Conservation (phyloP, 2,113 vertebrate species). For the Hydrolagus affinis region DNA sequence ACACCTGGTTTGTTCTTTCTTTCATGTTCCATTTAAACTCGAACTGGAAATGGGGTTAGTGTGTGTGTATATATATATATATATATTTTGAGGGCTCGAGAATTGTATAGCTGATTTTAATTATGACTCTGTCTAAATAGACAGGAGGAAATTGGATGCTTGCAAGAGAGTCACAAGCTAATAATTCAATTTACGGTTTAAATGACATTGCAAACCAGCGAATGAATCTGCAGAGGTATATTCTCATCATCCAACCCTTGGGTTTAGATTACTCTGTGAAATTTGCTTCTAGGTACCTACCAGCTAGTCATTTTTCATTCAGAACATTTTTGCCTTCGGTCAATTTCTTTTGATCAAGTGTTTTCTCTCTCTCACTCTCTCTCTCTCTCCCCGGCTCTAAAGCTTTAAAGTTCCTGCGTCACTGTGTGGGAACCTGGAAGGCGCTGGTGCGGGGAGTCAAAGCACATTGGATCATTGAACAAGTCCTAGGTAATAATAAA, state of each 20-base stretch:
- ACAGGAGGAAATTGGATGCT: neutral
- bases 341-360: neutral
- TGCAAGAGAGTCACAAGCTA: constrained; percentile 1
- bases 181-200: constrained; percentile 19
- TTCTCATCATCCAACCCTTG: too few relatives aligned
- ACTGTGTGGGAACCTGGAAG: too few relatives aligned
- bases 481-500: too few relatives aligned
- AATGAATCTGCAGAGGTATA: neutral
- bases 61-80: too few relatives aligned
- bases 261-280: too few relatives aligned
- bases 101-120: constrained; percentile 19
- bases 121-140: constrained; percentile 25
- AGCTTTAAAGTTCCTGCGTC: too few relatives aligned
- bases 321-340: neutral
- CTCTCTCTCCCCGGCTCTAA: neutral
- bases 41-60: neutral
- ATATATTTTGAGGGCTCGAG: too few relatives aligned
- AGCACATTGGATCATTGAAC: too few relatives aligned
- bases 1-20: neutral
- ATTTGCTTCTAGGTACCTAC: too few relatives aligned
- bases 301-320: neutral
- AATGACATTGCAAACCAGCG: constrained; percentile 1
- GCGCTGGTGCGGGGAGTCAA: too few relatives aligned
- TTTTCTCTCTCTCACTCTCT: neutral
- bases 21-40: neutral